A percentile compares a stretch with the other conserved stretches of the same genome.
phyloP scores from a whole-genome alignment of 2,113 vertebrate species.

The Paradisaea rubra region DNA sequence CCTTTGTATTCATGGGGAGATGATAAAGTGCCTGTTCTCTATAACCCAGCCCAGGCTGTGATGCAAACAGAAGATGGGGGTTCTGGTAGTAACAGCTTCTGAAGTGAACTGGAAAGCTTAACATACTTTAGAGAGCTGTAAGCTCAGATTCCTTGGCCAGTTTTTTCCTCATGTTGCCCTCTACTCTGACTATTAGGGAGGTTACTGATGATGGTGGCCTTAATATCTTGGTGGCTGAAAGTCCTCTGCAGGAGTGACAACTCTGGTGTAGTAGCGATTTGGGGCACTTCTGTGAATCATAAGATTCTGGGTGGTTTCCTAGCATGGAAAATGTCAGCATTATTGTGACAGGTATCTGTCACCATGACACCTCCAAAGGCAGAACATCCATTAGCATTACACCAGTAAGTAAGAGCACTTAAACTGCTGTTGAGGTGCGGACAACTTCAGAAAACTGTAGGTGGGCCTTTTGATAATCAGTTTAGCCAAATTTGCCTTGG shows the following conservation, averaged over 20 bases:
- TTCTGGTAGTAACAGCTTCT: neutral
- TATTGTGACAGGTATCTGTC: neutral
- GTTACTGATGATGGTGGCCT: neutral
- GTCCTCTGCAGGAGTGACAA: neutral
- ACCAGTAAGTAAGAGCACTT: neutral
- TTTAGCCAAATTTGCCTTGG: neutral
- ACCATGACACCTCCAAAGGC: neutral
- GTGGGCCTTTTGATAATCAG: neutral
- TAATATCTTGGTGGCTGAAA: neutral
- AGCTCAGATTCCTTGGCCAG: neutral
- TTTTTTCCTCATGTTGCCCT: neutral
- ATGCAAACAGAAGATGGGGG: neutral
- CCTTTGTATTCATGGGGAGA: neutral
- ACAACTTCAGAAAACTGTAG: neutral
- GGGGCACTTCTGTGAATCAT: neutral
- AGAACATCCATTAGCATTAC: neutral
- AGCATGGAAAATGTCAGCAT: neutral
- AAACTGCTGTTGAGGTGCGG: neutral
- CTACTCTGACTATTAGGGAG: neutral
- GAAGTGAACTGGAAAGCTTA: neutral
- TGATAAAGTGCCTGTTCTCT: rapidly evolving
- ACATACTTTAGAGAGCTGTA: neutral
- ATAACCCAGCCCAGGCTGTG: neutral
- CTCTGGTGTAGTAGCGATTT: neutral
- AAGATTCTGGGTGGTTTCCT: neutral